A percentile compares a stretch with the other conserved stretches of the same genome.
These are phyloP conservation scores for Metopia argyrocephala DNA, from an alignment of 2,888 invertebrate species.

Conservation along the genomic window DNA sequence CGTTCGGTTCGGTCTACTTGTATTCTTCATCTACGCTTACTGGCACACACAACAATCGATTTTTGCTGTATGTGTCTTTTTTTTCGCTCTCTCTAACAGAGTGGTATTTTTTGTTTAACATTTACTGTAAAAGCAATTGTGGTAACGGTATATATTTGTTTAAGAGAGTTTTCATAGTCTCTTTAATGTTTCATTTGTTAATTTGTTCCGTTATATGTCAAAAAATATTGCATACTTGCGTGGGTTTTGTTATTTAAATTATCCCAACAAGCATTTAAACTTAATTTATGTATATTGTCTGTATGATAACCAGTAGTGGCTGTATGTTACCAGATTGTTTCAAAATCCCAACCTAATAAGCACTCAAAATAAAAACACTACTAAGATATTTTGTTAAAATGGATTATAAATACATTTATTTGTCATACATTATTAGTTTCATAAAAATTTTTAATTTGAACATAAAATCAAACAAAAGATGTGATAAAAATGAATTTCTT, in stretches of 20 bases:
- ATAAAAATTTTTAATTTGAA: not conserved
- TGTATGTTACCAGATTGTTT: too few species aligned
- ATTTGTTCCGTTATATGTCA: constrained; percentile 39
- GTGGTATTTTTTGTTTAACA: constrained; percentile 43
- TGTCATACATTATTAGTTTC: constrained; percentile 69
- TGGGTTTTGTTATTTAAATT: not conserved
- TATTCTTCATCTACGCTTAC: constrained; percentile 70
- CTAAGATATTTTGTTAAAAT: constrained; percentile 36
- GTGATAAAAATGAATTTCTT: constrained; percentile 56
- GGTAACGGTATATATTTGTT: constrained; percentile 44
- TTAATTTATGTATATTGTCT: too few species aligned
- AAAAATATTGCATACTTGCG: constrained; percentile 57
- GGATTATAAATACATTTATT: constrained; percentile 74
- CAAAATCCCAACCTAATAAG: too few species aligned
- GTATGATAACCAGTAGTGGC: too few species aligned
- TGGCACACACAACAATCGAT: constrained; percentile 71
- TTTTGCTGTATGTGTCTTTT: constrained; percentile 68
- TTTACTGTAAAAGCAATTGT: constrained; percentile 6
- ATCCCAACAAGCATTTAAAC: not conserved
- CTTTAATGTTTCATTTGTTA: constrained; percentile 40
- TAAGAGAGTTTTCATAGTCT: constrained; percentile 44
- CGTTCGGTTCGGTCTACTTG: constrained; percentile 71
- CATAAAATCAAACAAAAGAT: constrained; percentile 48
- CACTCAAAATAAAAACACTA: too few species aligned
- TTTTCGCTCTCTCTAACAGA: constrained; percentile 56